Percentiles rank a stretch among this genome's conserved stretches.
These are phyloP conservation scores for Hippopotamyrus pictus DNA, from an alignment of 2,797 vertebrate genomes.

Conservation along the genomic window DNA sequence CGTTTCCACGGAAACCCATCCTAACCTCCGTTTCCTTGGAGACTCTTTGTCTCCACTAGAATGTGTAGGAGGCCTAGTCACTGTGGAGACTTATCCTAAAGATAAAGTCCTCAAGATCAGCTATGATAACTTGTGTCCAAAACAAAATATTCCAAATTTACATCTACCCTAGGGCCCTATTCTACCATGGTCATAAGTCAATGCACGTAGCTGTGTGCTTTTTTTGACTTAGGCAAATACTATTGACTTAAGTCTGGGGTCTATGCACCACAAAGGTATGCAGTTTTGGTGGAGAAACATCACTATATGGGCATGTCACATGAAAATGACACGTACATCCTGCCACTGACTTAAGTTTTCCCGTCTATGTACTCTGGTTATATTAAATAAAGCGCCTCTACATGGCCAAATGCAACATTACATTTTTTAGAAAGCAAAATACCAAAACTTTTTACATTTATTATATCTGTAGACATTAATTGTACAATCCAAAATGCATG, in stretches of 20 bases:
- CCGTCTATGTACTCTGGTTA: neutral
- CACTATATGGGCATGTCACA: neutral
- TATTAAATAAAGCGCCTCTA: neutral
- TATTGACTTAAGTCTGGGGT: neutral
- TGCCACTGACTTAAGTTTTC: neutral
- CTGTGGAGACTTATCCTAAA: neutral
- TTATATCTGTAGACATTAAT: neutral
- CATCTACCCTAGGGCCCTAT: neutral
- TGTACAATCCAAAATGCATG: neutral
- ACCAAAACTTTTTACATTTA: neutral
- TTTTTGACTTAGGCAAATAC: neutral
- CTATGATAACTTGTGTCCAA: slow-evolving; percentile 24
- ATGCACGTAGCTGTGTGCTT: neutral
- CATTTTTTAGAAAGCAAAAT: neutral
- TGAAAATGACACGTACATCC: neutral
- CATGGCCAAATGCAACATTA: neutral
- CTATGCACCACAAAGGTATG: neutral
- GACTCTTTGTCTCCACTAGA: neutral
- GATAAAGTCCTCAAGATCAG: slow-evolving; percentile 25
- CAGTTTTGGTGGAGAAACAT: neutral
- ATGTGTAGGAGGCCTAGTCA: neutral
- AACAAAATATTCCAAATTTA: neutral
- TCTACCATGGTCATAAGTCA: neutral
- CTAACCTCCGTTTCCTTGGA: neutral
- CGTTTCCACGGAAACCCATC: slow-evolving; percentile 7